Base-by-base conservation (phyloP, 2,888 invertebrate species). In the Amphipyra berbera region DNA sequence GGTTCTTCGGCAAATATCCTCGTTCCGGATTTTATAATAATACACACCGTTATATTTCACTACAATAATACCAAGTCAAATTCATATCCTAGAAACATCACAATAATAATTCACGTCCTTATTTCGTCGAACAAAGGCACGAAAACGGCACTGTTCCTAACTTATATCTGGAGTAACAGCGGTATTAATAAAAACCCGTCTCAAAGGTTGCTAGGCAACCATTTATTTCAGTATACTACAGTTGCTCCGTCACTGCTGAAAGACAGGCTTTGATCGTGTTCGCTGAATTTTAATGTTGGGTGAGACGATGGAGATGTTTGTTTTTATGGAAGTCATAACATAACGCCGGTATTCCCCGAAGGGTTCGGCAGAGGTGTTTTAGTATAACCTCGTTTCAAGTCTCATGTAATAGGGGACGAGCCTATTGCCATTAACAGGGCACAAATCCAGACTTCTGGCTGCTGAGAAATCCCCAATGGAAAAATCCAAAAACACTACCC, bases 151-250 rank as follows among this genome's bases (percentile, higher is more conserved):
- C n/a, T 15, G 4, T 55, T 45, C 5, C 35, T 40, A 46, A 46
- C 57, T 48, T 42, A 15, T 52, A 55, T 27, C 45, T 40, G 12
- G 53, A 57, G 45, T 21, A 56, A 46, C 14, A 33, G 37, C 33
- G 13, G 52, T 40, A 54, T 27, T 49, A 59, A 48, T 65, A 57
- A 41, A 45, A 48, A 48, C 10, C 35, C 37, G 30, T 21, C 21
- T 73, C 61, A 74, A 76, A 76, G 61, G 75, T 75, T 72, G 63
- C 66, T 15, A 35, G 21, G 68, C 60, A 56, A 76, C 75, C 56
- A 27, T 33, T 61, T 61, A 46, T 62, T 61, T 40, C 44, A 65
- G 40, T 42, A 41, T 46, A 14, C 45, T 55, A 53, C 55, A 52
- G 30, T 63, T 21, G 44, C 49, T 56, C 44, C n/a, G 41, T 45